Conservation (phyloP, 2,797 vertebrate species). For the Crenichthys baileyi region DNA sequence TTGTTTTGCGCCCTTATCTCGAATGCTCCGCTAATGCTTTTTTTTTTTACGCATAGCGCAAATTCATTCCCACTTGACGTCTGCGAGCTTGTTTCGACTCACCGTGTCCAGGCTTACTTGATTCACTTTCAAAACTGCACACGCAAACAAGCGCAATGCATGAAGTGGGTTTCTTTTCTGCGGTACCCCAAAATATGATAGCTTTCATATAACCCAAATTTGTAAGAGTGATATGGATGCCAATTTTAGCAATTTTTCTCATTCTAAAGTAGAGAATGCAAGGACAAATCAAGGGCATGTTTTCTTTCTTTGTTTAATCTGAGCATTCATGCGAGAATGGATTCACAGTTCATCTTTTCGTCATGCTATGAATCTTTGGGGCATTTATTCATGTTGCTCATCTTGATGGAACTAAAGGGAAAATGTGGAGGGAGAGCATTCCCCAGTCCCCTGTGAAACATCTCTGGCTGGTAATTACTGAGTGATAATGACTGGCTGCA, state of each 20-base stretch:
- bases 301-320: constrained; percentile 31
- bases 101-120: constrained; percentile 28
- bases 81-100: constrained; percentile 35
- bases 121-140: constrained; percentile 20
- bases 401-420: background rate
- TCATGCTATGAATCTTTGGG: background rate
- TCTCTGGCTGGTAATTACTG: constrained; percentile 15
- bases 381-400: background rate
- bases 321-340: background rate
- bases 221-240: constrained; percentile 40
- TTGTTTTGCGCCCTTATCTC: constrained; percentile 63
- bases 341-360: constrained; percentile 1
- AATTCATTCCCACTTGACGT: constrained; percentile 52
- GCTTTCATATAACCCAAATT: constrained; percentile 54
- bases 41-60: constrained; percentile 64
- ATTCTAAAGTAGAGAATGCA: constrained; percentile 52
- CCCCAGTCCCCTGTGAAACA: background rate
- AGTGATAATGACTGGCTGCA: constrained; percentile 18
- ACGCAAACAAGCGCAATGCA: constrained; percentile 14
- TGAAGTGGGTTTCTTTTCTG: constrained; percentile 11
- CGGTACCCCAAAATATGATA: background rate
- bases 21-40: constrained; percentile 50
- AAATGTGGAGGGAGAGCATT: background rate
- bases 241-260: constrained; percentile 28
- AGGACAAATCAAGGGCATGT: constrained; percentile 82